Evolutionary conservation across 2,888 invertebrate genomes (phyloP), one percentile per base, ranked within the genome.

Genomic region (Rhaphigaster nebulosa): DNA sequence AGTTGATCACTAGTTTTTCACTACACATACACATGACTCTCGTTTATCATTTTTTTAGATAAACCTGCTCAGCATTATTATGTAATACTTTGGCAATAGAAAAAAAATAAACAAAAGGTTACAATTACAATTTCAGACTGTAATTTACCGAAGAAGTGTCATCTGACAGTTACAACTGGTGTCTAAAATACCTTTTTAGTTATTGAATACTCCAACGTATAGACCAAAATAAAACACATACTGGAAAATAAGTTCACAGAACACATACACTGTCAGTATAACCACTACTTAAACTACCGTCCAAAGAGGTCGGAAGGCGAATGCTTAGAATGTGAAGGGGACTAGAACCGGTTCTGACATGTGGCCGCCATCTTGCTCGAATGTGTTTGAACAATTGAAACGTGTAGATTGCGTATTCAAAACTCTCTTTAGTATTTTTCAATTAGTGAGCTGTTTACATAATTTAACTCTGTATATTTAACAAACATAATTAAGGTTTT

Each of bases 251-350:
- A 23, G 70, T 20, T 76, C 8, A 76, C 34, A 76, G 70, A 18
- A 76, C 70, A 76, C 70, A 76, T 65, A 65, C 1, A 38, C 38
- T 76, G 38, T 29, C 65, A 76, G 29, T 76, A 76, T 84, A 84
- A 84, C 45, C 41, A 84, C 84, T 13, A 45, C 84, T 38, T 41
- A 84, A 45, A 50, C 84, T 45, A 84, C 84, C 45, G 0, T 84
- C 84, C 84, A 84, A 84, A 84, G 84, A 84, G 84, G 84, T 84
- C 84, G 84, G 84, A 80, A 50, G 45, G 45, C 26, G 84, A 84
- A 18, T 84, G 84, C 34, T 84, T 10, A 15, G 26, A 84, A 15
- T 1, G 41, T 50, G 84, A 84, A 84, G 84, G 45, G 84, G 84
- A 84, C 45, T 15, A 84, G n/a, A n/a, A 84, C 84, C 84, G 84